Evolutionary conservation across 1,140 invertebrate genomes (phyloP).

Genomic region (Atta cephalotes): DNA sequence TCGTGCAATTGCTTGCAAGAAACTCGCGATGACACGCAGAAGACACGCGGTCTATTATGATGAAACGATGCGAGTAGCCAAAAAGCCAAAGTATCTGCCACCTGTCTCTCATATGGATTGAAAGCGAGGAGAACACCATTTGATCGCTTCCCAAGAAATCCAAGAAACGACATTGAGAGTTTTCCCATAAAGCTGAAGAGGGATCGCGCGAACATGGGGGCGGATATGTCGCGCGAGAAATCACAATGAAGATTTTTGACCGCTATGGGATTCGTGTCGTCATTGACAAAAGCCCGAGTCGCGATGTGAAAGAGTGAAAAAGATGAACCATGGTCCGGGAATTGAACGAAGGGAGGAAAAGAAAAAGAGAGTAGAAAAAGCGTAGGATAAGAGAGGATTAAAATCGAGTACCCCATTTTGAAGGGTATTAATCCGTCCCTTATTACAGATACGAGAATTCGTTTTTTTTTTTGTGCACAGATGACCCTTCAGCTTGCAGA

Average conservation of each 20-base stretch:
- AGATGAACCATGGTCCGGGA: background rate
- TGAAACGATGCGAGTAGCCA: constrained; percentile 34
- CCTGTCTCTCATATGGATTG: constrained; percentile 28
- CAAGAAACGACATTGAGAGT: constrained; percentile 38
- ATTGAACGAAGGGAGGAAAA: background rate
- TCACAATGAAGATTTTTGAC: constrained; percentile 70
- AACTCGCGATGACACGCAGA: constrained; percentile 13
- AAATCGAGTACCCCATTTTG: constrained; percentile 67
- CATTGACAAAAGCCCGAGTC: constrained; percentile 38
- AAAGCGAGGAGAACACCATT: constrained; percentile 14
- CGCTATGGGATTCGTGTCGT: constrained; percentile 65
- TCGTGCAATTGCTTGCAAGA: constrained; percentile 7
- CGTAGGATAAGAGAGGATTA: constrained; percentile 73
- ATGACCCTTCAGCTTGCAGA: constrained; percentile 53
- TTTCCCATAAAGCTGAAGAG: constrained; percentile 67
- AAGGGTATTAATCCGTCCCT: constrained; percentile 60
- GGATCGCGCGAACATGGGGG: constrained; percentile 45
- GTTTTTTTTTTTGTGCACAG: constrained; percentile 44
- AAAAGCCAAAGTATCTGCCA: constrained; percentile 64
- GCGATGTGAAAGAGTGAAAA: constrained; percentile 45
- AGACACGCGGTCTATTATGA: constrained; percentile 12
- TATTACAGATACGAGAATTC: constrained; percentile 28
- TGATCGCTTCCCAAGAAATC: constrained; percentile 49
- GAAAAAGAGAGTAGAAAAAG: constrained; percentile 39
- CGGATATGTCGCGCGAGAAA: constrained; percentile 46